A percentile compares a stretch with the other conserved stretches of the same genome.
phyloP scores from a whole-genome alignment of 2,113 vertebrate genomes.

The Thalassarche chlororhynchos region DNA sequence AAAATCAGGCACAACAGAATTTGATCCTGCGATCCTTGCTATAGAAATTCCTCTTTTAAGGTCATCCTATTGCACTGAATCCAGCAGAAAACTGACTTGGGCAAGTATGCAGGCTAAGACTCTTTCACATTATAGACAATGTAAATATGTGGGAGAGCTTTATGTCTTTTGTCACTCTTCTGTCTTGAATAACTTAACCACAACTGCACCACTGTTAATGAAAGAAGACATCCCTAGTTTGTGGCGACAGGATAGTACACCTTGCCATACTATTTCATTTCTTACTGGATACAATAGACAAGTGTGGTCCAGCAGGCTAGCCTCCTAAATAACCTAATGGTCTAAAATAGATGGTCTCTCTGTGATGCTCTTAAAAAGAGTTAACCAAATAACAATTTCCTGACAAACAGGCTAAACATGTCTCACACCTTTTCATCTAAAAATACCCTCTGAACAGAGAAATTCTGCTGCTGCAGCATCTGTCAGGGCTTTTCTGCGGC shows the following conservation, averaged over 20 bases:
- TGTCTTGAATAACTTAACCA: neutral
- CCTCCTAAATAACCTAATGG: neutral
- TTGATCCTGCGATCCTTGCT: neutral
- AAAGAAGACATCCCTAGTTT: neutral
- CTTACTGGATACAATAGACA: neutral
- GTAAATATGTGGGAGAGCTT: neutral
- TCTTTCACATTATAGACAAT: neutral
- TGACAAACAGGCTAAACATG: neutral
- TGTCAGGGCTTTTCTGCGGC: neutral
- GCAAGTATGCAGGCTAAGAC: neutral
- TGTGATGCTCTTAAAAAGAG: neutral
- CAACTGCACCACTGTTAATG: neutral
- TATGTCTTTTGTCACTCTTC: neutral
- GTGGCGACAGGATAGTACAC: neutral
- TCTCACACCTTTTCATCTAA: slow-evolving; percentile 31
- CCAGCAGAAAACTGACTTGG: neutral
- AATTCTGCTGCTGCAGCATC: slow-evolving; percentile 16
- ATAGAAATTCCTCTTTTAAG: slow-evolving; percentile 6
- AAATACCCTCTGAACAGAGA: neutral
- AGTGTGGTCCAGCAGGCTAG: neutral
- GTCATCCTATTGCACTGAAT: neutral
- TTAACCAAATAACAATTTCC: neutral
- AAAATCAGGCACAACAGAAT: slow-evolving; percentile 15
- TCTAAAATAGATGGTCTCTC: neutral
- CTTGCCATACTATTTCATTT: neutral